These are phyloP conservation scores for Vicugna pacos DNA, from an alignment of 2,113 vertebrate species.

Conservation along the genomic window DNA sequence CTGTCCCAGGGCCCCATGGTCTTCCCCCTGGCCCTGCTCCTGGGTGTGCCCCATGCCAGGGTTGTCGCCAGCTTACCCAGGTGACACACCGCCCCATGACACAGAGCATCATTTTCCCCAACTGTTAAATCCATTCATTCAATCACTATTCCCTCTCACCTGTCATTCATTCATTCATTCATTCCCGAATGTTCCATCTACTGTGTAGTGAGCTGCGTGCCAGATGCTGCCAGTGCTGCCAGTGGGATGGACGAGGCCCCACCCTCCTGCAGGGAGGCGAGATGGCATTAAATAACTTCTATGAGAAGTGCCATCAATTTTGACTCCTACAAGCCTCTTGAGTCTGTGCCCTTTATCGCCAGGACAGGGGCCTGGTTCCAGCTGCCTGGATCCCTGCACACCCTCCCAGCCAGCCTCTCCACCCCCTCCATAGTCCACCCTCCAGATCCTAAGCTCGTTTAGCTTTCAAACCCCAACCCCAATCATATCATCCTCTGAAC, in stretches of 20 bases:
- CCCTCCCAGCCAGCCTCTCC: background rate
- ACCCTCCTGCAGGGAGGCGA: background rate
- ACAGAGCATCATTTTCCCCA: background rate
- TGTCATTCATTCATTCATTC: background rate
- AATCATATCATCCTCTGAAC: background rate
- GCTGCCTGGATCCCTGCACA: background rate
- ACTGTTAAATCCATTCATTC: background rate
- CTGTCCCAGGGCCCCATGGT: no score
- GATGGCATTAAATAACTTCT: background rate
- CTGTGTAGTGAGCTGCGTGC: fast-evolving
- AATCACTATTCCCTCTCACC: background rate
- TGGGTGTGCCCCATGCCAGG: fast-evolving
- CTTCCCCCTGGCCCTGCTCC: background rate
- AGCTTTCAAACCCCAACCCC: background rate
- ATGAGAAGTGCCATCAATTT: background rate
- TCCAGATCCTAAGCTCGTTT: background rate
- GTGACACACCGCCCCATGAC: fast-evolving
- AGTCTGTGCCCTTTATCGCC: background rate
- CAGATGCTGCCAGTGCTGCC: background rate
- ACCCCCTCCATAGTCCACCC: background rate
- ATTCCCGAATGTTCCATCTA: background rate
- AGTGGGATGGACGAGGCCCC: background rate
- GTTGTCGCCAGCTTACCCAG: fast-evolving
- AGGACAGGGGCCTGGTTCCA: background rate
- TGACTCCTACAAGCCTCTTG: background rate